Evolutionary conservation across 2,797 vertebrate genomes (phyloP).

Genomic region (Hemibagrus guttatus): DNA sequence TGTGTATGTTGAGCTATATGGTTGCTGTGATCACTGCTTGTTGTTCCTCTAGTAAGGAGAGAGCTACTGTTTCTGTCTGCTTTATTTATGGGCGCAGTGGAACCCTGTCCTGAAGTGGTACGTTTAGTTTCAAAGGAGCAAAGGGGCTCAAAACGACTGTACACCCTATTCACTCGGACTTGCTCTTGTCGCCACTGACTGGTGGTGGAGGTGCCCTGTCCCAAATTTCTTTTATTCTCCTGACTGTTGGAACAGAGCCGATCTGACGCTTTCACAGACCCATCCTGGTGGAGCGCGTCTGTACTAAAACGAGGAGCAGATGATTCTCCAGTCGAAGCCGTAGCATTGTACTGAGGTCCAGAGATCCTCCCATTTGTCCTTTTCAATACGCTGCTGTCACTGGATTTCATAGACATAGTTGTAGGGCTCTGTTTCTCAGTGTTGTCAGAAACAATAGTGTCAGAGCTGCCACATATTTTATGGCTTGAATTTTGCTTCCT

Average conservation of each 20-base stretch:
- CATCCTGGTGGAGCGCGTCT: slow-evolving; percentile 75
- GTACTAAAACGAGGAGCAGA: slow-evolving; percentile 85
- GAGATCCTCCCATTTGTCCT: slow-evolving; percentile 69
- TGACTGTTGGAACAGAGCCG: slow-evolving; percentile 25
- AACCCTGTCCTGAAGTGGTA: slow-evolving; percentile 7
- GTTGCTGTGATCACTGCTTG: slow-evolving; percentile 62
- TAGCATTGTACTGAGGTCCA: slow-evolving; percentile 59
- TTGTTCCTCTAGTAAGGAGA: slow-evolving; percentile 66
- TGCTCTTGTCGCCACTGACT: slow-evolving; percentile 68
- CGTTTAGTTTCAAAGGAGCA: slow-evolving; percentile 77
- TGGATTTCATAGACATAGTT: slow-evolving; percentile 72
- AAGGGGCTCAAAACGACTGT: slow-evolving; percentile 87
- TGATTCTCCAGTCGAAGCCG: slow-evolving; percentile 69
- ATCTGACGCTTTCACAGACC: slow-evolving; percentile 44
- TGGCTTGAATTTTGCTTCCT: slow-evolving; percentile 74
- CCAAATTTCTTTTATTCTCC: slow-evolving; percentile 50
- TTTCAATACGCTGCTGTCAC: slow-evolving; percentile 71
- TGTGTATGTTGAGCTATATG: slow-evolving; percentile 66
- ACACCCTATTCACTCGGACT: slow-evolving; percentile 73
- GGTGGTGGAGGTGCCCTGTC: not conserved
- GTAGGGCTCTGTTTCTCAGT: slow-evolving; percentile 69
- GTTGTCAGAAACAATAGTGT: slow-evolving; percentile 82
- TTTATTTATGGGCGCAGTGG: slow-evolving; percentile 49
- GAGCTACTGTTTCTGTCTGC: slow-evolving; percentile 73
- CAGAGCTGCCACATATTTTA: slow-evolving; percentile 81